Evolutionary conservation across 2,113 vertebrate genomes (phyloP), one percentile per base, ranked within the genome.

Genomic region (Aramus guarauna): DNA sequence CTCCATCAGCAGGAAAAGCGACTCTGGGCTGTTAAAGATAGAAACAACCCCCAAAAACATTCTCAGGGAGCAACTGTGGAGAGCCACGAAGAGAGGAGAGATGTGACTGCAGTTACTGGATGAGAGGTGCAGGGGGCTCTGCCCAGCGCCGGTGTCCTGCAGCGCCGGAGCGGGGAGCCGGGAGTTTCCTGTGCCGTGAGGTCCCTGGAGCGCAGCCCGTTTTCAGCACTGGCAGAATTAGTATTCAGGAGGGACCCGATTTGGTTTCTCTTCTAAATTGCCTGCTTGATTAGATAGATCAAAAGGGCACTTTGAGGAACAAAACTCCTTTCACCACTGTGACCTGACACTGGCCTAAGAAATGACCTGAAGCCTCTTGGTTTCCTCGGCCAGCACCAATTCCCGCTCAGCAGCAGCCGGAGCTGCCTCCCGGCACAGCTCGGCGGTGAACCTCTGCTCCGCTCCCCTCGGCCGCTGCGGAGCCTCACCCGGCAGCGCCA

Each of bases 391-490:
- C 55, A 23, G 69, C 24, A 0, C 43, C 12, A 18, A 29, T 30
- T 50, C 30, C 50, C 23, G 41, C 68, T 67, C 62, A 22, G 56
- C 78, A 52, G 60, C 66, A 27, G 24, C 50, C 39, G 7, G 64
- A 27, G 58, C 50, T 60, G 48, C n/a, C 29, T 20, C 45, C 24
- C 13, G 3, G 64, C 77, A 15, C 8, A 37, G 45, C 39, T 67
- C 12, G 5, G 12, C 5, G 0, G 2, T 34, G 8, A 12, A 7
- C 22, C 48, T 24, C 58, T 2, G 3, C n/a, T 30, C 53, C 4
- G 32, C 64, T 69, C 13, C 29, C 43, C 52, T 37, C 8, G 34
- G 17, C 82, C 8, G 1, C 62, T 9, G 41, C 19, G 5, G 43
- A 67, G 15, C 63, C 53, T 48, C 24, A 2, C 30, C 19, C 12